A percentile compares a stretch with the other conserved stretches of the same genome.
Conservation (phyloP, 1,140 invertebrate species). For the Conus betulinus region DNA sequence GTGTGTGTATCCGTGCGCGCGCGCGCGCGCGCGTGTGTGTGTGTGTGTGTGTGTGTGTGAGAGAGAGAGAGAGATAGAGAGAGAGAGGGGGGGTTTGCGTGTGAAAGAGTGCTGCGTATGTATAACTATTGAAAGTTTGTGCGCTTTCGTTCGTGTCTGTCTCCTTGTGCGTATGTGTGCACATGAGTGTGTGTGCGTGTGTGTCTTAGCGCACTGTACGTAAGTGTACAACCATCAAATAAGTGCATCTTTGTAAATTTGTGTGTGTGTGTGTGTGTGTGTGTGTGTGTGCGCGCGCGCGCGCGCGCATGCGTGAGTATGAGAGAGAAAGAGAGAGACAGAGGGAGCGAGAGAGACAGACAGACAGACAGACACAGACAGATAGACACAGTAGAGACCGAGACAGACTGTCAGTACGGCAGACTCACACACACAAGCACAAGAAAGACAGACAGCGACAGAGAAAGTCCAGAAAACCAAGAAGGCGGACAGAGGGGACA, state of each 20-base stretch:
- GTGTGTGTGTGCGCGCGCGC: background rate
- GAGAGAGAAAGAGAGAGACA: background rate
- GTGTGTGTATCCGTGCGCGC: slow-evolving; percentile 4
- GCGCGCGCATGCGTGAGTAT: background rate
- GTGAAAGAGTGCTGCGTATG: background rate
- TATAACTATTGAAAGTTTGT: background rate
- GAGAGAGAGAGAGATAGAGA: too few species aligned
- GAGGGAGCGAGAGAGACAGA: too few species aligned
- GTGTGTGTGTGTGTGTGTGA: too few species aligned
- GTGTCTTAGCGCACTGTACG: background rate
- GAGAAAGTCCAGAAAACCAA: background rate
- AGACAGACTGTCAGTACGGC: background rate
- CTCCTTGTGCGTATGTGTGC: background rate
- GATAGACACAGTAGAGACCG: too few species aligned
- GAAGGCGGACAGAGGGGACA: background rate
- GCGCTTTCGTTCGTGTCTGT: background rate
- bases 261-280: background rate
- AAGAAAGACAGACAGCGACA: background rate
- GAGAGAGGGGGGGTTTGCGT: too few species aligned
- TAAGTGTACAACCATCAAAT: background rate
- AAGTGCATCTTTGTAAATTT: background rate
- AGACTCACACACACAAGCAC: background rate
- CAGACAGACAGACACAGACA: background rate
- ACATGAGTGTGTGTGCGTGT: background rate
- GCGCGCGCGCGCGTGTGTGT: too few species aligned